Base-by-base conservation (phyloP, 1,140 invertebrate species). In the Drosophila grimshawi region DNA sequence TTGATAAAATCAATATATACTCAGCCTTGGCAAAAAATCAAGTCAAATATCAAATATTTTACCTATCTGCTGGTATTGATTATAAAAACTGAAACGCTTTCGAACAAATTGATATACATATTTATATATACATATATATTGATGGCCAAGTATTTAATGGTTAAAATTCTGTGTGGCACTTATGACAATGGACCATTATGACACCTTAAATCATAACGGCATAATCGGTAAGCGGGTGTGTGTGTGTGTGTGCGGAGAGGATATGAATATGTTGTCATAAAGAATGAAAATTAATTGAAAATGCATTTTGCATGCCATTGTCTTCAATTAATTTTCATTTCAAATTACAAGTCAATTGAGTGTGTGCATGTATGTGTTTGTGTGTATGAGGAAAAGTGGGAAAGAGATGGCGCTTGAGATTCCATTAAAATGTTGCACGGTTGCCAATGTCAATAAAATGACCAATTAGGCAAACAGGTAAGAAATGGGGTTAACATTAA, bases 311-410 rank as follows among this genome's bases (percentile, higher is more conserved):
- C 68, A 76, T 79, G 78, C 68, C 72, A 83, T 86, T 83, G 85
- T 88, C 85, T 83, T 80, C 82, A 88, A 86, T 86, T 88, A 88
- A 88, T 86, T 80, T 83, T 77, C 80, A 82, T 82, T 83, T 80
- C 71, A 66, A 75, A 74, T 57, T 30, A 69, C 68, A 77, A 69
- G 68, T 76, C 77, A 83, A 77, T 80, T 70, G 67, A 32, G n/a
- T 51, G 69, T 65, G 60, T 65, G 3, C 2, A 43, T n/a, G 59
- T 11, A 4, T 30, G 41, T 30, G 29, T 5, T 1, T 6, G 7
- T 11, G n/a, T 1, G 51, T 5, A n/a, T 5, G 29, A 8, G 53
- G 19, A 53, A 39, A 19, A 1, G 19, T 30, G 41, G 30, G 30
- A 45, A 52, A 48, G 29, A 49, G 39, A n/a, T 43, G 4, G n/a